Conservation (phyloP, 2,797 vertebrate species). For the Iguana delicatissima region DNA sequence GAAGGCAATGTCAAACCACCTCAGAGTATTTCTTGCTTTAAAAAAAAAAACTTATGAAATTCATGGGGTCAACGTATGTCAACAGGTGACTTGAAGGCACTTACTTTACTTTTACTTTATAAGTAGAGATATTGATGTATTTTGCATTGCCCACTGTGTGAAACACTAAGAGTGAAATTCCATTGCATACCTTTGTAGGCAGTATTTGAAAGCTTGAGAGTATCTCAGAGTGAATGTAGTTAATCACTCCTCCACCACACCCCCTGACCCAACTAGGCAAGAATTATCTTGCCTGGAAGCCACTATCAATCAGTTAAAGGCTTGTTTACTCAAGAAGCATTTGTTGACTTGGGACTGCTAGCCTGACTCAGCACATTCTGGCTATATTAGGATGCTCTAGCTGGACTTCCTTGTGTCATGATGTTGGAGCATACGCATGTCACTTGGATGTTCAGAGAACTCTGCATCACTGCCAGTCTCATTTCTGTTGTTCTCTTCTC, state of each 20-base stretch:
- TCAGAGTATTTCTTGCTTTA: no score
- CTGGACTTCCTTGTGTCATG: neutral
- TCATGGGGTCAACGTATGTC: no score
- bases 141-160: neutral
- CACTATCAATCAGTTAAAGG: neutral
- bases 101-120: neutral
- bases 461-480: neutral
- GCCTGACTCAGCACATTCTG: neutral
- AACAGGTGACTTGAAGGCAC: no score
- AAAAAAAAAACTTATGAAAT: no score
- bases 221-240: neutral
- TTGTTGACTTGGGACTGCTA: neutral
- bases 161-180: neutral
- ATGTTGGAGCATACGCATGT: neutral
- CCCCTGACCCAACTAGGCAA: neutral
- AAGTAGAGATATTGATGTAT: neutral
- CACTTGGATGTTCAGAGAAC: neutral
- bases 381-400: neutral
- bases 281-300: neutral
- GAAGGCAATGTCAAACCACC: no score
- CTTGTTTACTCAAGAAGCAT: slow-evolving; percentile 6
- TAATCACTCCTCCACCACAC: neutral
- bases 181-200: neutral
- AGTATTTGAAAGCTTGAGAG: neutral
- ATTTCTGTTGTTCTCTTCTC: neutral